Conservation (phyloP, 2,888 invertebrate genomes). For the Drosophila silvestris region DNA sequence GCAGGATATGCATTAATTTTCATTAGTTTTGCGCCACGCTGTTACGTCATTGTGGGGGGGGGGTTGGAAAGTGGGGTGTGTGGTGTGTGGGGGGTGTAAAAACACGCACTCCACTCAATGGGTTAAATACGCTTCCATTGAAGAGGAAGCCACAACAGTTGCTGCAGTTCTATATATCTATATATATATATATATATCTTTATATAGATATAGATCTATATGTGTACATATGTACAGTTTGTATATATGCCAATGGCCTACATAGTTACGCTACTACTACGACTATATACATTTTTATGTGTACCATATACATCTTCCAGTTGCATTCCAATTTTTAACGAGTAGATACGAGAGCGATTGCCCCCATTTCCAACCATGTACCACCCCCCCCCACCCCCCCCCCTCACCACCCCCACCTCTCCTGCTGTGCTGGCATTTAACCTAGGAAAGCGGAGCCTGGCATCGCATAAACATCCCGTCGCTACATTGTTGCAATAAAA, state of each 20-base stretch:
- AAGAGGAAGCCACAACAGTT: constrained; percentile 32
- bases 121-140: constrained; percentile 53
- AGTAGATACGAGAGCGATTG: constrained; percentile 42
- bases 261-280: constrained; percentile 39
- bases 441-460: constrained; percentile 31
- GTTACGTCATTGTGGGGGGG: constrained; percentile 13
- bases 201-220: background rate
- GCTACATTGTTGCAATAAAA: constrained; percentile 78
- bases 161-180: constrained; percentile 27
- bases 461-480: constrained; percentile 59
- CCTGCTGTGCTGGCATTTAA: constrained; percentile 29
- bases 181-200: background rate
- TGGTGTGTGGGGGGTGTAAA: background rate
- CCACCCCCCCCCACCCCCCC: background rate
- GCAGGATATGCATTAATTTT: constrained; percentile 48
- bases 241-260: constrained; percentile 70
- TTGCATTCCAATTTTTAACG: constrained; percentile 63
- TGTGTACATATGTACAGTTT: constrained; percentile 9
- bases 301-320: constrained; percentile 54
- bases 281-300: constrained; percentile 12
- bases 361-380: background rate
- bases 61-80: background rate
- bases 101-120: constrained; percentile 24
- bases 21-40: constrained; percentile 52
- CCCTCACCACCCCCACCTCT: background rate